Base-by-base conservation (phyloP, 2,888 invertebrate species). In the Acrobasis suavella region DNA sequence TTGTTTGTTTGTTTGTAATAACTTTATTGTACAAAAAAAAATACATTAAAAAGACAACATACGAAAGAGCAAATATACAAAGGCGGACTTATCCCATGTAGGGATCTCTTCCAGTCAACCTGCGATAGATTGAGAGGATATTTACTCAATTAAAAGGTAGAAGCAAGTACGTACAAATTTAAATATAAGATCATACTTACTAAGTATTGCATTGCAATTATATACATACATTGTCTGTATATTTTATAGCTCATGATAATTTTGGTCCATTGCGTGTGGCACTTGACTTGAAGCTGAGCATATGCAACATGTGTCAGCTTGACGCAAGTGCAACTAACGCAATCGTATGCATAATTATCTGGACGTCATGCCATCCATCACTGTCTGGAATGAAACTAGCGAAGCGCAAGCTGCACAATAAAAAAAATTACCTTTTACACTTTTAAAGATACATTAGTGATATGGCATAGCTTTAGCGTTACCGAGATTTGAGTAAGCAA, bases 221-320 rank as follows among this genome's bases (percentile, higher is more conserved):
- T n/a, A n/a, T n/a, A n/a, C n/a, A n/a, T n/a, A n/a, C n/a, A 32
- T 32, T 32, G 32, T 32, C 5, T 32, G 7, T 32, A 32, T 52
- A 52, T 37, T 55, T 10, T 39, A 54, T 15, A 12, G 12, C 9
- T 10, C 1, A 32, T 64, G 62, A 66, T 74, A 72, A 71, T 72
- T 72, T 66, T 62, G 66, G 67, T 58, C 67, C 62, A 62, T 61
- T 67, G 74, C 73, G 72, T 74, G 74, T 71, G 74, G 72, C 65
- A 64, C 61, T 62, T 72, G 68, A 67, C 67, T 65, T 68, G 65
- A 66, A 65, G 63, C 58, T 63, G 55, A 56, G 65, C 62, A 59
- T 38, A 50, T 62, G 68, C 68, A 56, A 71, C 71, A 71, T 71
- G 71, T 39, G 62, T 58, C 70, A 68, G 65, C 66, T 62, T 51